phyloP scores from a whole-genome alignment of 2,113 vertebrate species.

The Zosterops lateralis region DNA sequence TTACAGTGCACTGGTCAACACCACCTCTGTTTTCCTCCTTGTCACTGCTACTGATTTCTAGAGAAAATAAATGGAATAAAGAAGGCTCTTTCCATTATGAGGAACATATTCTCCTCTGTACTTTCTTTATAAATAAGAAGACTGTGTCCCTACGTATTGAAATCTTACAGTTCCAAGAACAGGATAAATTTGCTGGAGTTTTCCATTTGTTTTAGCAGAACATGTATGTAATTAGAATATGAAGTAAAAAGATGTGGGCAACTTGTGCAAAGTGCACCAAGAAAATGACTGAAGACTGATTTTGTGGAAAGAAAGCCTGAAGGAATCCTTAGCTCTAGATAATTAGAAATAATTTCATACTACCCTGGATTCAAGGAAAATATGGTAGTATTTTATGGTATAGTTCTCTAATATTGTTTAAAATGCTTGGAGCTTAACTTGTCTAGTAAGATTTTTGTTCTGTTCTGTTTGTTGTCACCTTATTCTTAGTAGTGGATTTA shows the following conservation, averaged over 20 bases:
- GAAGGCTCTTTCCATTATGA: background rate
- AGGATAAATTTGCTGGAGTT: background rate
- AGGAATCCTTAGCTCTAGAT: background rate
- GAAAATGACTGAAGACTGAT: background rate
- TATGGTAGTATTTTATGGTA: background rate
- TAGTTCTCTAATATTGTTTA: background rate
- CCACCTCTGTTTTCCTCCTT: background rate
- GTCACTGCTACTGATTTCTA: background rate
- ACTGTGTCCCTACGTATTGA: background rate
- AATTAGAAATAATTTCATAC: background rate
- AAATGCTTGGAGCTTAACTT: background rate
- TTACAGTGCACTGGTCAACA: background rate
- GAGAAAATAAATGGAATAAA: background rate
- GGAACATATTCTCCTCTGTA: background rate
- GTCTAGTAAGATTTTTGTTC: background rate
- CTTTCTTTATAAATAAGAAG: background rate
- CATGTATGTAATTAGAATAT: background rate
- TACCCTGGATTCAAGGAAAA: background rate
- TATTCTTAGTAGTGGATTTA: background rate
- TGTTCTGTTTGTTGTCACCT: background rate
- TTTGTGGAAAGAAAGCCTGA: background rate
- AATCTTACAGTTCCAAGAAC: background rate
- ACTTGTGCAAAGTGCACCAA: background rate
- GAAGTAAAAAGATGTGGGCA: accelerated
- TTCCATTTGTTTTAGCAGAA: background rate